Evolutionary conservation across 2,113 vertebrate genomes (phyloP).

Genomic region (Colossoma macropomum): DNA sequence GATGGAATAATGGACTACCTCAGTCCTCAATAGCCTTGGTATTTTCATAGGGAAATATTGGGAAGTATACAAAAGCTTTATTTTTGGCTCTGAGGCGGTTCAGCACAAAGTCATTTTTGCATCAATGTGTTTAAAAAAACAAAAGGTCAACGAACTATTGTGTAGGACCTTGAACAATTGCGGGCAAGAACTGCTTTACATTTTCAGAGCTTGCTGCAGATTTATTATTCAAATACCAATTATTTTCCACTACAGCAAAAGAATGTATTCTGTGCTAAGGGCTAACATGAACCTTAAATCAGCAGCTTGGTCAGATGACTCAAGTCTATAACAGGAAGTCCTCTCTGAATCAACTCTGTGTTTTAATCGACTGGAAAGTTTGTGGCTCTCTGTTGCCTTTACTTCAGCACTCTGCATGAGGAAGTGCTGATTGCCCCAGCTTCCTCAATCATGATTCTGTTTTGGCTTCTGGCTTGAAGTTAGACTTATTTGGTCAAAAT

Average conservation of each 20-base stretch:
- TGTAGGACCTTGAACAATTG: not conserved
- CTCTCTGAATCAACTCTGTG: not conserved
- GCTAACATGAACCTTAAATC: not conserved
- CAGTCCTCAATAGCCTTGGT: not conserved
- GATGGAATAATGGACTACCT: not conserved
- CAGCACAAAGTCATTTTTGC: not conserved
- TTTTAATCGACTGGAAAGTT: conserved; percentile 19
- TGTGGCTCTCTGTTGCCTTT: not conserved
- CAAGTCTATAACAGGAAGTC: conserved; percentile 27
- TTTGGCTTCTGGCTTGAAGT: not conserved
- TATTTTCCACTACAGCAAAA: not conserved
- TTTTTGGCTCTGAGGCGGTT: not conserved
- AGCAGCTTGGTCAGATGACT: conserved; percentile 21
- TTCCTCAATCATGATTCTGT: conserved; percentile 38
- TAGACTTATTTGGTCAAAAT: conserved; percentile 51
- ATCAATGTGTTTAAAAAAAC: not conserved
- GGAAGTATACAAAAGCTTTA: not conserved
- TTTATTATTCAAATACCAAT: conserved; percentile 11
- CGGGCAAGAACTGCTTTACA: not conserved
- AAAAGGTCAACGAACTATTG: not conserved
- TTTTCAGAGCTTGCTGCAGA: not conserved
- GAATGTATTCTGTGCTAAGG: not conserved
- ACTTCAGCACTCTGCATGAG: conserved; percentile 9
- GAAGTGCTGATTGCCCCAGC: conserved; percentile 40
- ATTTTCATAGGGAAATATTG: not conserved